Percentiles rank a stretch among this genome's conserved stretches.
phyloP scores from a whole-genome alignment of 1,140 invertebrate genomes.

The Caerostris darwini region DNA sequence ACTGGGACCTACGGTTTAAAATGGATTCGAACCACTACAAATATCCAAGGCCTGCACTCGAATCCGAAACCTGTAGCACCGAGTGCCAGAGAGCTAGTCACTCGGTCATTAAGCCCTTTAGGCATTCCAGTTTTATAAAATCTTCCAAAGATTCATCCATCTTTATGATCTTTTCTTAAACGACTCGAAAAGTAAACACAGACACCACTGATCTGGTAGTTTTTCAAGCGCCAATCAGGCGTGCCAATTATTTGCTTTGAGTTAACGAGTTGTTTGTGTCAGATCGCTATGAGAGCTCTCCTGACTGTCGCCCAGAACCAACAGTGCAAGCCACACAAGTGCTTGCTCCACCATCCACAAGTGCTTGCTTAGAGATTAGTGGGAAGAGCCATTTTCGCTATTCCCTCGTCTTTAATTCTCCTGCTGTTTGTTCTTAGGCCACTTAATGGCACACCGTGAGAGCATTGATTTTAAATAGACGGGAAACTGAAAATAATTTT shows the following conservation, averaged over 20 bases:
- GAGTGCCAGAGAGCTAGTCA: too few species aligned
- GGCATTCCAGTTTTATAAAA: too few species aligned
- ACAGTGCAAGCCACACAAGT: neutral
- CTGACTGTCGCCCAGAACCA: neutral
- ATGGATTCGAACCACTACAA: too few species aligned
- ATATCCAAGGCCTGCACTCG: too few species aligned
- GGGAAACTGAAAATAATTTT: too few species aligned
- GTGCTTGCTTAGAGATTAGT: neutral
- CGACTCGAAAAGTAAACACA: neutral
- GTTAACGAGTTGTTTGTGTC: neutral
- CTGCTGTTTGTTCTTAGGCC: neutral
- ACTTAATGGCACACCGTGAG: too few species aligned
- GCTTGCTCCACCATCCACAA: neutral
- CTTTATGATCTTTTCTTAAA: too few species aligned
- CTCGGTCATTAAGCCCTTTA: too few species aligned
- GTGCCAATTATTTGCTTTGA: neutral
- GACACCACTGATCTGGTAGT: neutral
- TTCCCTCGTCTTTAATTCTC: neutral
- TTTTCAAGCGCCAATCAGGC: neutral
- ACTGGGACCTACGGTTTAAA: too few species aligned
- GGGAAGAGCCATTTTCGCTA: neutral
- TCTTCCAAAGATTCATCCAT: too few species aligned
- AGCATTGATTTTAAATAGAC: too few species aligned
- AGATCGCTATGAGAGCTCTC: neutral
- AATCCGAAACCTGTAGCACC: too few species aligned